These are phyloP conservation scores for Anthophora plumipes DNA, from an alignment of 2,888 invertebrate genomes.

Conservation along the genomic window DNA sequence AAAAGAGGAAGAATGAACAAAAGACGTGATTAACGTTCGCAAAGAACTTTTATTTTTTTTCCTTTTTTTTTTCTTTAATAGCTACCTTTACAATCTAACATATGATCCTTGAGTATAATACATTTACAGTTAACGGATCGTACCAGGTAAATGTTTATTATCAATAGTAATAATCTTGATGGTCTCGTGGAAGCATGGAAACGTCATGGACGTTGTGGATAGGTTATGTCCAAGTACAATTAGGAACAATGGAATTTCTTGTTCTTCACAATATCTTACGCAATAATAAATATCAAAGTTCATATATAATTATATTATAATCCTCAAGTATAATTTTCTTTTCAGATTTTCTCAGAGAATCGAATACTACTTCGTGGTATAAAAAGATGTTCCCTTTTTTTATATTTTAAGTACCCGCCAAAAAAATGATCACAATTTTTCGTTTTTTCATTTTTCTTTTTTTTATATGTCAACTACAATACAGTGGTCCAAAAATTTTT, in stretches of 20 bases:
- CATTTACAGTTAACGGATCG: constrained; percentile 68
- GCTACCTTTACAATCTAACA: constrained; percentile 68
- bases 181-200: constrained; percentile 32
- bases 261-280: constrained; percentile 37
- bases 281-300: constrained; percentile 52
- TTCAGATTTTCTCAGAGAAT: constrained; percentile 26
- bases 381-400: constrained; percentile 27
- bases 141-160: constrained; percentile 54
- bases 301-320: constrained; percentile 24
- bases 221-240: constrained; percentile 43
- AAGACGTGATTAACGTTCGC: background rate
- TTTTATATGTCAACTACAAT: constrained; percentile 12
- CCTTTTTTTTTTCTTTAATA: constrained; percentile 65
- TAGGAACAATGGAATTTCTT: constrained; percentile 69
- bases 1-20: background rate
- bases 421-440: constrained; percentile 13
- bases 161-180: constrained; percentile 34
- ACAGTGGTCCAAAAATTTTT: constrained; percentile 14
- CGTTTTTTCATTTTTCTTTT: too few species aligned
- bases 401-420: background rate
- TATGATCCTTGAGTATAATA: constrained; percentile 67
- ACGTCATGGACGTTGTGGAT: constrained; percentile 29
- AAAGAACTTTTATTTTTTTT: constrained; percentile 21
- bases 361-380: constrained; percentile 6
- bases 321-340: background rate